Evolutionary conservation across 2,113 vertebrate species (phyloP).

Genomic region (Eira barbara): DNA sequence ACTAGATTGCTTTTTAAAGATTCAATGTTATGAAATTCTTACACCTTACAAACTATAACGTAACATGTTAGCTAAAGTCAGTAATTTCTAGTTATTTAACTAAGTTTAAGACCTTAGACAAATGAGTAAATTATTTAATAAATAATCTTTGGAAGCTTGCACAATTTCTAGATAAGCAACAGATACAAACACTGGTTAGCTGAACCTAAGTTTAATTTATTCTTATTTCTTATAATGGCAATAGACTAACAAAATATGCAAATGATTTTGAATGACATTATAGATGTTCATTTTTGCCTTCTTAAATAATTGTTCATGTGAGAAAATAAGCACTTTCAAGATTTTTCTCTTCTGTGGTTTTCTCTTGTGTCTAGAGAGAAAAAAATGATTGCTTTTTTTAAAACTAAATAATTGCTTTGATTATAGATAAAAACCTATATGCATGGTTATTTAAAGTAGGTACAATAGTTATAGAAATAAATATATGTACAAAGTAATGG

Average conservation of each 20-base stretch:
- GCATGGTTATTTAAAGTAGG: background rate
- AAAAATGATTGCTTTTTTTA: background rate
- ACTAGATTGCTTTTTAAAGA: background rate
- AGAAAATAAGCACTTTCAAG: background rate
- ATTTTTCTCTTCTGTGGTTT: background rate
- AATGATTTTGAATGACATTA: background rate
- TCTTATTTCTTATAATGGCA: background rate
- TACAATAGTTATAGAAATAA: background rate
- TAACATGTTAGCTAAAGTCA: background rate
- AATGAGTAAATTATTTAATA: background rate
- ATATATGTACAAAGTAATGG: background rate
- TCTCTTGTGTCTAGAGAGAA: background rate
- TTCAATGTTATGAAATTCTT: background rate
- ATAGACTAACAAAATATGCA: background rate
- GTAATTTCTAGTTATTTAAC: background rate
- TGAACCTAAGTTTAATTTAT: background rate
- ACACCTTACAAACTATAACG: background rate
- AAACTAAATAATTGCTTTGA: background rate
- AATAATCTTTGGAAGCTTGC: background rate
- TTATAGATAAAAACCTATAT: background rate
- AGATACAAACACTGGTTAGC: background rate
- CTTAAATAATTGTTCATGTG: background rate
- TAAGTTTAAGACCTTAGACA: background rate
- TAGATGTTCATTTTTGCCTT: background rate
- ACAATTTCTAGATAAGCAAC: slow-evolving; percentile 17